Evolutionary conservation across 2,888 invertebrate species (phyloP).

Genomic region (Nephrotoma appendiculata): DNA sequence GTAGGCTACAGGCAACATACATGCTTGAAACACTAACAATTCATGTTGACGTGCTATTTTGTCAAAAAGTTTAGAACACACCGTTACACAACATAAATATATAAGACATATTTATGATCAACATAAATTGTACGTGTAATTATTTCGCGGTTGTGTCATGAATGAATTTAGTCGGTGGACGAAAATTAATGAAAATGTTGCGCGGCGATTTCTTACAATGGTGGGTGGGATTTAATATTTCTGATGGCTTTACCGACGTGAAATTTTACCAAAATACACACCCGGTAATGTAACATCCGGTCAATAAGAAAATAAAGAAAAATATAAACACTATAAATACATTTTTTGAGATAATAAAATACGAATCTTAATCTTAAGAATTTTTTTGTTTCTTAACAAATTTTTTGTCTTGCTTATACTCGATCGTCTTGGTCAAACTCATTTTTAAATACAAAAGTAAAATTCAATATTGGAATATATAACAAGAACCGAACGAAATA

Average conservation of each 20-base stretch:
- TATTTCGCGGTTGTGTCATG: background rate
- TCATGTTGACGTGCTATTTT: background rate
- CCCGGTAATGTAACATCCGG: background rate
- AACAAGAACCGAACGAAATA: background rate
- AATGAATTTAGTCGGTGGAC: background rate
- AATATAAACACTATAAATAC: background rate
- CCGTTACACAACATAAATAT: background rate
- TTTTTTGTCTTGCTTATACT: background rate
- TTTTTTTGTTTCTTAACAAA: background rate
- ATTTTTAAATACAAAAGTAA: background rate
- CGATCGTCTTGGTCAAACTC: background rate
- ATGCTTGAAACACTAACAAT: background rate
- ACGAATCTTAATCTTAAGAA: background rate
- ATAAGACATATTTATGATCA: background rate
- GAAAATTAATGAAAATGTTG: background rate
- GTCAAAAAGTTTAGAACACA: background rate
- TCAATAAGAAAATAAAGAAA: background rate
- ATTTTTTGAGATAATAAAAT: background rate
- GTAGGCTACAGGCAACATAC: background rate
- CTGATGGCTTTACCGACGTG: background rate
- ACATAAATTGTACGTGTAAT: background rate
- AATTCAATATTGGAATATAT: background rate
- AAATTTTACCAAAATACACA: background rate
- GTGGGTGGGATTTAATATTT: background rate
- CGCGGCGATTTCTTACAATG: too few species aligned